A percentile compares a stretch with the other conserved stretches of the same genome.
Evolutionary conservation across 2,888 invertebrate genomes (phyloP).

Genomic region (Strigamia crassipes): DNA sequence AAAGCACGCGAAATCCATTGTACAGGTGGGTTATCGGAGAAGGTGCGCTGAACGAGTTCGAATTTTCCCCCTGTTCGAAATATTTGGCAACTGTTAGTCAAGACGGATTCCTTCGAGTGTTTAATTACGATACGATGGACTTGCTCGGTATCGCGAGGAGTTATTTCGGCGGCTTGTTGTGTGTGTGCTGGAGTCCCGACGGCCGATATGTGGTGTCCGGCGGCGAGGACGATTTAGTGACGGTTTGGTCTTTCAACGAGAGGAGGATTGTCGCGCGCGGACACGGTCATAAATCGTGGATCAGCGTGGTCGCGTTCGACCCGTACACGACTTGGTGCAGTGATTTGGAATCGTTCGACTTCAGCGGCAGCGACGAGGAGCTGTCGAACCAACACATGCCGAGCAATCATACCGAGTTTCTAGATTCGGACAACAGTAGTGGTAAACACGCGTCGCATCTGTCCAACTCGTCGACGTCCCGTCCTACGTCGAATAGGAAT

Average conservation of each 20-base stretch:
- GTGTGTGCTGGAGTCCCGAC: conserved; percentile 98
- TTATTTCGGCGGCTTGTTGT: conserved; percentile 96
- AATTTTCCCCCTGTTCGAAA: conserved; percentile 92
- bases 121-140: conserved; percentile 97
- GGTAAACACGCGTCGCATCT: neutral
- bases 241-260: conserved; percentile 93
- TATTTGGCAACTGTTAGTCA: conserved; percentile 93
- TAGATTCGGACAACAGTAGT: neutral
- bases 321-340: conserved; percentile 78
- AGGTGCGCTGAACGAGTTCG: conserved; percentile 91
- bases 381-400: conserved; percentile 48
- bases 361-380: conserved; percentile 59
- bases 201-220: conserved; percentile 93
- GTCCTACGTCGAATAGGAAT: conserved; percentile 51
- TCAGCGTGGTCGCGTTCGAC: conserved; percentile 94
- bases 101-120: conserved; percentile 92
- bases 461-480: conserved; percentile 41
- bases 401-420: conserved; percentile 8
- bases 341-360: conserved; percentile 63
- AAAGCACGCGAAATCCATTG: conserved; percentile 94
- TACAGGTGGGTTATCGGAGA: conserved; percentile 87
- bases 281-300: conserved; percentile 98
- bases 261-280: conserved; percentile 94
- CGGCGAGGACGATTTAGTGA: conserved; percentile 97
- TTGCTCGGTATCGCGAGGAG: conserved; percentile 89